Evolutionary conservation across 2,888 invertebrate genomes (phyloP).

Genomic region (Ochropleura leucogaster): DNA sequence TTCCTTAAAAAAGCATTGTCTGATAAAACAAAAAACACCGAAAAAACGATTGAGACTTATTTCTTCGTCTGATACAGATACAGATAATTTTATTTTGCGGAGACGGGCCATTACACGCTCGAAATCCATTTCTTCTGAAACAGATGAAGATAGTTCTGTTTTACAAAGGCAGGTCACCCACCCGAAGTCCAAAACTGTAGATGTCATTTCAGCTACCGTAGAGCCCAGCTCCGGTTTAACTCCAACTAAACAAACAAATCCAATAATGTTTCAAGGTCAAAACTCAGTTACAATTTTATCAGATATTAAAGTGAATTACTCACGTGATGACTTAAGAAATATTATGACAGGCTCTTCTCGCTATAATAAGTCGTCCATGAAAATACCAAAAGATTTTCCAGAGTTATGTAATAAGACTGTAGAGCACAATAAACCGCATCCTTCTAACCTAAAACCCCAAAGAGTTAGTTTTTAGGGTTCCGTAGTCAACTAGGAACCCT

Average conservation of each 20-base stretch:
- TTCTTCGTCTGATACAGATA: neutral
- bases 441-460: neutral
- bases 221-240: neutral
- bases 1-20: slow-evolving; percentile 14
- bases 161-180: neutral
- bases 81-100: neutral
- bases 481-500: too few relatives aligned
- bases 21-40: slow-evolving; percentile 8
- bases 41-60: neutral
- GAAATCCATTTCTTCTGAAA: neutral
- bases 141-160: neutral
- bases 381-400: slow-evolving; percentile 10
- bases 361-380: slow-evolving; percentile 4
- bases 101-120: neutral
- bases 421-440: neutral
- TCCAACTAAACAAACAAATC: neutral
- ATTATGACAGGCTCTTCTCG: slow-evolving; percentile 1
- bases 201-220: neutral
- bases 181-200: neutral
- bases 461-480: neutral
- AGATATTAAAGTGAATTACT: neutral
- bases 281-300: slow-evolving; percentile 4
- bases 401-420: neutral
- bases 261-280: neutral
- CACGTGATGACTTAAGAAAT: neutral